Conservation (phyloP, 2,888 invertebrate species). For the Caenorhabditis wallacei region DNA sequence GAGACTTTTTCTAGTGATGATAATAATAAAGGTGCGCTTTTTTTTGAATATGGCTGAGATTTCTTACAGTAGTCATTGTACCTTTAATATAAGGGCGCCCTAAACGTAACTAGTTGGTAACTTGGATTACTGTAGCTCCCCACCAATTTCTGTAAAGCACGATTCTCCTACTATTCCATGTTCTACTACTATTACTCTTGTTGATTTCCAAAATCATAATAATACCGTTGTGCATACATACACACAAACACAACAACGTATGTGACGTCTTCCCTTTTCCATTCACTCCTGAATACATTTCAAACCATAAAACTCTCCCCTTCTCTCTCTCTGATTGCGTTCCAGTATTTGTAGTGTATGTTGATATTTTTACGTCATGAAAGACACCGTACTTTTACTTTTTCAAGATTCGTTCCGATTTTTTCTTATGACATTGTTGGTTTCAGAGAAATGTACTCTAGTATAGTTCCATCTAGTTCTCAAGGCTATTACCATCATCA, state of each 20-base stretch:
- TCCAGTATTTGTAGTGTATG: slow-evolving; percentile 20
- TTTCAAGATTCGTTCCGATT: neutral
- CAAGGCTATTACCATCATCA: slow-evolving; percentile 36
- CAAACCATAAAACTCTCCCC: slow-evolving; percentile 19
- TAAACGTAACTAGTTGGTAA: no score
- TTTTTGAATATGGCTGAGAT: no score
- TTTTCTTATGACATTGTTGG: no score
- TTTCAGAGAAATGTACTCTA: slow-evolving; percentile 48
- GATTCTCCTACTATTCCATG: no score
- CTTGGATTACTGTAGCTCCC: no score
- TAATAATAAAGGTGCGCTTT: slow-evolving; percentile 40
- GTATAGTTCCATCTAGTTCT: slow-evolving; percentile 40
- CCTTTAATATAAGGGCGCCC: no score
- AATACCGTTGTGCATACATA: slow-evolving; percentile 23
- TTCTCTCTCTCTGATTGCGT: slow-evolving; percentile 33
- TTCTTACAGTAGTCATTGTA: no score
- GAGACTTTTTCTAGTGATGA: slow-evolving; percentile 7
- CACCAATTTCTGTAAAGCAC: no score
- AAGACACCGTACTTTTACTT: slow-evolving; percentile 2
- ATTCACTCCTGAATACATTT: slow-evolving; percentile 1
- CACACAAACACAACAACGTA: no score
- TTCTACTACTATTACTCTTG: neutral
- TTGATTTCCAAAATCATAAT: slow-evolving; percentile 5
- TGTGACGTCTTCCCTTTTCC: slow-evolving; percentile 33
- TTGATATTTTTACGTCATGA: slow-evolving; percentile 35